phyloP scores from a whole-genome alignment of 2,113 vertebrate genomes.

The Grammomys dolichurus region DNA sequence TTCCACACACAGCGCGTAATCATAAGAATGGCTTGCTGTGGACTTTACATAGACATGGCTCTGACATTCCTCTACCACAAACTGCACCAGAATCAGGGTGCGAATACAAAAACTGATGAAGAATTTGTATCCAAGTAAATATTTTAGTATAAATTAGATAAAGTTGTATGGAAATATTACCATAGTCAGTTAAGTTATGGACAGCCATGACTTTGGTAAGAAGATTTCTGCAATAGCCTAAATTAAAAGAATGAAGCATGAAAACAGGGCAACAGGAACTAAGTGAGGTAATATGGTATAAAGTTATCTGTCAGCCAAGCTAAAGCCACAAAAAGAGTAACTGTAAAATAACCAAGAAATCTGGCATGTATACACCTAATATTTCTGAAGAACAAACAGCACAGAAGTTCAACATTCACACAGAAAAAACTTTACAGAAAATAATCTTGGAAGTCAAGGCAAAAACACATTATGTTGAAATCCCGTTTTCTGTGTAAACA shows the following conservation, averaged over 20 bases:
- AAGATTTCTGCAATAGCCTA: not conserved
- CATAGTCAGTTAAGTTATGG: not conserved
- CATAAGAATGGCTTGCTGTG: not conserved
- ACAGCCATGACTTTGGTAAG: not conserved
- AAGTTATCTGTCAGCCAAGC: not conserved
- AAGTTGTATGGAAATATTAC: not conserved
- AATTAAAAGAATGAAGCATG: not conserved
- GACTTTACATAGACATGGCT: too few species aligned
- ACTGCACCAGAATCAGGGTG: not conserved
- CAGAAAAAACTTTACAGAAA: not conserved
- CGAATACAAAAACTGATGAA: too few species aligned
- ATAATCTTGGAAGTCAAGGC: too few species aligned
- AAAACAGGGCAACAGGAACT: not conserved
- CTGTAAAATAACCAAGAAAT: not conserved
- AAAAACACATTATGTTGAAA: too few species aligned
- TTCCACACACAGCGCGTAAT: not conserved
- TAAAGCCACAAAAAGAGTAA: not conserved
- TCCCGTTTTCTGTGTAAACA: not conserved
- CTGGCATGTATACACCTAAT: too few species aligned
- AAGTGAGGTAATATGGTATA: fast-evolving
- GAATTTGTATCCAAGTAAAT: too few species aligned
- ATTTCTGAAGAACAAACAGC: not conserved
- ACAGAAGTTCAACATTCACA: not conserved
- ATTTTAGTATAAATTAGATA: not conserved
- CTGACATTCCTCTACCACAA: not conserved